These are phyloP conservation scores for Cheracebus regulus DNA, from an alignment of 2,797 vertebrate species.

Conservation along the genomic window DNA sequence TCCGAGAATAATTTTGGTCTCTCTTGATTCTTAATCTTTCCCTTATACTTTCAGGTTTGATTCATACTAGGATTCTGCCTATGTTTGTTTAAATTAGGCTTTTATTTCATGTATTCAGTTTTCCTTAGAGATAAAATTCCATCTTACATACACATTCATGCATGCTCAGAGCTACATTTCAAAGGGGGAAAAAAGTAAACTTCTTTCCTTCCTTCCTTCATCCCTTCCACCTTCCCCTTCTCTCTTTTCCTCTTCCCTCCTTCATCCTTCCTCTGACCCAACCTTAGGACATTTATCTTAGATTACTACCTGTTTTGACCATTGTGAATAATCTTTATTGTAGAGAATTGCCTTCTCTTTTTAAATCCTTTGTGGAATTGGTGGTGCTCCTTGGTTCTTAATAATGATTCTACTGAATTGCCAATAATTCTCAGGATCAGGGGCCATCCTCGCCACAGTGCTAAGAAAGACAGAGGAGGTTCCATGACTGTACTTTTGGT, in stretches of 20 bases:
- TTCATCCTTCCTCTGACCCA: not conserved
- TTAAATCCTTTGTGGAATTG: not conserved
- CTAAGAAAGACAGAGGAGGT: not conserved
- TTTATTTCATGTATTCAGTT: conserved; percentile 35
- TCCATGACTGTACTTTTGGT: not conserved
- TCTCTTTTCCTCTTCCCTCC: not conserved
- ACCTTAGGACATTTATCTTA: not conserved
- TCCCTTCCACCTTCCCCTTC: too few species aligned
- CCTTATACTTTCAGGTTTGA: not conserved
- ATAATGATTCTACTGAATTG: not conserved
- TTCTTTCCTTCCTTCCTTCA: not conserved
- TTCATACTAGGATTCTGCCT: not conserved
- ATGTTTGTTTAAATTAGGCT: not conserved
- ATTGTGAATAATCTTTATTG: not conserved
- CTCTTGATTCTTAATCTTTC: not conserved
- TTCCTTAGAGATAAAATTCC: not conserved
- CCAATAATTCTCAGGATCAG: not conserved
- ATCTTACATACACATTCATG: not conserved
- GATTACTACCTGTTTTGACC: not conserved
- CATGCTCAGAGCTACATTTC: not conserved
- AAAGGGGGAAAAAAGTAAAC: not conserved
- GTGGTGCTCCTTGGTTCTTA: not conserved
- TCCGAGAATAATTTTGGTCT: not conserved
- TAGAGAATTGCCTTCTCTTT: not conserved
- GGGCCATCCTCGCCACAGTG: not conserved